A percentile compares a stretch with the other conserved stretches of the same genome.
Evolutionary conservation across 92 coral and sea anemone species (phyloP).

Genomic region (Porites cylindrica): DNA sequence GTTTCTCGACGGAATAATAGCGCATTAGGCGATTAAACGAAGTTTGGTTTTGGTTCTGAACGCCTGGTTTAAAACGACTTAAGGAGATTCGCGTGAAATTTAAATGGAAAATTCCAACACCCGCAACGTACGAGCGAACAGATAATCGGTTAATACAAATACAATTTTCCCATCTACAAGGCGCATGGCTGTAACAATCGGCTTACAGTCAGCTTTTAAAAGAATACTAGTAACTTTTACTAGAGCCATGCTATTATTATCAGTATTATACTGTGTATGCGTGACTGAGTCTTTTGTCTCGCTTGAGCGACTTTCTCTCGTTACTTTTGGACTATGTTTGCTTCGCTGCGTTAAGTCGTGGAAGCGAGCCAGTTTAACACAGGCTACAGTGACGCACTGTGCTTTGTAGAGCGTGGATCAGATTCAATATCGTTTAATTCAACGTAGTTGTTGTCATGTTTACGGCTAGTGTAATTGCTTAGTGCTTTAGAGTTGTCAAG

Average conservation of each 20-base stretch:
- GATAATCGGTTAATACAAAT: conserved; percentile 29
- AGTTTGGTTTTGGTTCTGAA: not conserved
- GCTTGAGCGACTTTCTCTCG: conserved; percentile 33
- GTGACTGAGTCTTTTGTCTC: conserved; percentile 41
- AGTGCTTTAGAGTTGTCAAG: conserved; percentile 23
- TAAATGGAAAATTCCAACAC: conserved; percentile 7
- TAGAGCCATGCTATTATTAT: not conserved
- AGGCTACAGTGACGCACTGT: not conserved
- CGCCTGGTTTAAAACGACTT: not conserved
- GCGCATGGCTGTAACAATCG: conserved; percentile 17
- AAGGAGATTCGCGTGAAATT: conserved; percentile 26
- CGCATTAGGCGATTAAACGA: conserved; percentile 24
- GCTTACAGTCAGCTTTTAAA: not conserved
- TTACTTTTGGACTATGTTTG: not conserved
- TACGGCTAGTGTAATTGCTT: conserved; percentile 5
- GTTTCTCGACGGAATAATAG: not conserved
- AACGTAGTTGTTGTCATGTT: conserved; percentile 22
- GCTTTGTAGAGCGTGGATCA: not conserved
- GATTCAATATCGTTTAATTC: conserved; percentile 1
- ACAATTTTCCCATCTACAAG: conserved; percentile 34
- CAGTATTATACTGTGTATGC: not conserved
- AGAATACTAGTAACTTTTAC: conserved; percentile 12
- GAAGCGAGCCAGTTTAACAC: not conserved
- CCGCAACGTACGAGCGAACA: conserved; percentile 22
- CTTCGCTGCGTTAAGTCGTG: not conserved